Evolutionary conservation across 2,888 invertebrate genomes (phyloP), one percentile per base, ranked within the genome.

Genomic region (Sinohyriopsis cumingii): DNA sequence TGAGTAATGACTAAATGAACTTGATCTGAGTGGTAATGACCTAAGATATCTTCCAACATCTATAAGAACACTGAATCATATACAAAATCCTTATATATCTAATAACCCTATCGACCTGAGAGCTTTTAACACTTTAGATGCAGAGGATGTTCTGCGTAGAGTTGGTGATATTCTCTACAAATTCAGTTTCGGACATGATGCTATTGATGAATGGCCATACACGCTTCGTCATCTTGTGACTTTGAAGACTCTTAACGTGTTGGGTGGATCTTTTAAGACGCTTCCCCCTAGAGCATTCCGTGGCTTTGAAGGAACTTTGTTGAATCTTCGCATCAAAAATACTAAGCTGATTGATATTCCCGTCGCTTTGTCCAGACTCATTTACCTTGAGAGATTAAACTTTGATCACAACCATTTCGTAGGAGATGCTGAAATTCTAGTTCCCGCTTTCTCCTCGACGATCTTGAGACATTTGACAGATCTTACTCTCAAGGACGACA

Each of bases 251-350:
- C 64, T 81, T 1, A 76, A 72, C 24, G 75, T 81, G 0, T 76
- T 74, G 1, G 71, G 76, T 1, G 77, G 75, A 5, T 62, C 67
- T 1, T 77, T 80, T 63, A 67, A 67, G n/a, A 75, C 77, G 0
- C 71, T 81, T 12, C 79, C 81, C 55, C 73, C 72, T 1, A 59
- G 67, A 19, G 79, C 81, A 19, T 81, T 81, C 28, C 78, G 80
- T 71, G 81, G 81, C 12, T 81, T 81, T 66, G 77, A 80, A 65
- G 79, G 79, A 12, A 80, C 81, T 20, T 59, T 81, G 5, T 61
- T n/a, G 9, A 69, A 73, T 22, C 63, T 81, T 56, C 75, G 75
- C 24, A 77, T 81, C 12, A 65, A 75, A 57, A 53, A 81, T n/a
- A 81, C 79, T 0, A 71, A 74, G 3, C 72, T 81, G 28, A 75